Base-by-base conservation (phyloP, 2,113 vertebrate species). In the Callorhinus ursinus region DNA sequence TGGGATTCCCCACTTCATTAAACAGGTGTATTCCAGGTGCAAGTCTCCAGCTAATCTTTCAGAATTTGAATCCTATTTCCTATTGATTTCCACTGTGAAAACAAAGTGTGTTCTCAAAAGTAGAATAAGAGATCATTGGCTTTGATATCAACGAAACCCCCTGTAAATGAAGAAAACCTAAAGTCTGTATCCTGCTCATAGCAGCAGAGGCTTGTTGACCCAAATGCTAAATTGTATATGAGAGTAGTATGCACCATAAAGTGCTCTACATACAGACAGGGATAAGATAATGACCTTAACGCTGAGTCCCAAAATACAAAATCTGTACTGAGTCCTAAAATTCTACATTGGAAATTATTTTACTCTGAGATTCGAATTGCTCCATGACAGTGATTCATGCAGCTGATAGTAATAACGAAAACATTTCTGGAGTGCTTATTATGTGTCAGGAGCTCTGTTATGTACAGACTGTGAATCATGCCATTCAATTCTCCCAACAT, bases 11-110 rank as follows among this genome's bases (percentile, higher is more conserved):
- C 22, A 22, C 2, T 57, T 89, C 15, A 5, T 49, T 46, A 71
- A 82, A 42, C 13, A 42, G n/a, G 7, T 46, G 8, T 19, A 12
- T 83, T 85, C 65, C 53, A 51, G 65, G 72, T 86, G 14, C 57
- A 83, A 82, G 42, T 59, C 39, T 77, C 77, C 26, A 55, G 57
- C 22, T 79, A 8, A 36, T 36, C 80, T 69, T 82, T 92, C 51
- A 77, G 90, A 97, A 72, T n/a, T 89, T 87, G 13, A 89, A 51
- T 93, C 28, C 9, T 13, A 42, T 87, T 84, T 88, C 76, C 67
- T 84, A 77, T 33, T 26, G 46, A 71, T 92, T 96, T 69, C 55
- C 86, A 67, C 55, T 67, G 39, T 49, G 59, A 77, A 91, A 90
- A 81, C n/a, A 61, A 95, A 67, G n/a, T 39, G 2, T 63, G 24